A percentile compares a stretch with the other conserved stretches of the same genome.
phyloP scores from a whole-genome alignment of 2,888 invertebrate genomes.

The Brachypalpus laphriformis region DNA sequence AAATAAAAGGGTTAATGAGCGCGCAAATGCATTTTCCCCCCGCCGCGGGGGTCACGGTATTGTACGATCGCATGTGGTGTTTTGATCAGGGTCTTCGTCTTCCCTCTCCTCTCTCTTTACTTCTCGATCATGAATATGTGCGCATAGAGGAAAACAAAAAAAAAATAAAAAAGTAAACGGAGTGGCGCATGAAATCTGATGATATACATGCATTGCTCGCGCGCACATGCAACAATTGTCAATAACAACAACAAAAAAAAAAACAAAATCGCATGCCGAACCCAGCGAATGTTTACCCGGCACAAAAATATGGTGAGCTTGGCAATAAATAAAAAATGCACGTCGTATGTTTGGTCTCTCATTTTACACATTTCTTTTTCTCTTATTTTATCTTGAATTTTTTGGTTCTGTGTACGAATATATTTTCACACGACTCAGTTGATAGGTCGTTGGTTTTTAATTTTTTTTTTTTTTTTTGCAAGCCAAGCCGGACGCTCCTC shows the following conservation, averaged over 20 bases:
- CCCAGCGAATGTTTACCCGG: conserved; percentile 58
- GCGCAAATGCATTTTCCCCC: conserved; percentile 17
- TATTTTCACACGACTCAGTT: conserved; percentile 67
- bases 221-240: conserved; percentile 66
- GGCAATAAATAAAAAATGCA: conserved; percentile 45
- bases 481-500: conserved; percentile 49
- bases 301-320: conserved; percentile 50
- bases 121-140: conserved; percentile 34
- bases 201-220: conserved; percentile 51
- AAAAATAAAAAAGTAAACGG: conserved; percentile 39
- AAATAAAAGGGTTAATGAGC: conserved; percentile 65
- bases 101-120: neutral
- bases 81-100: conserved; percentile 12
- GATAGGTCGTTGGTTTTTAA: conserved; percentile 41
- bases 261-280: conserved; percentile 16
- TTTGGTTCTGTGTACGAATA: conserved; percentile 38
- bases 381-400: conserved; percentile 54
- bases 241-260: conserved; percentile 39
- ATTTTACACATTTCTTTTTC: conserved; percentile 36
- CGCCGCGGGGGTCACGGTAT: conserved; percentile 45
- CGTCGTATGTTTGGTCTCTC: conserved; percentile 36
- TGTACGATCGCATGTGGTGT: conserved; percentile 61
- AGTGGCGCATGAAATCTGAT: conserved; percentile 55
- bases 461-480: conserved; percentile 16
- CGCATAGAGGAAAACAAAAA: conserved; percentile 13